phyloP scores from a whole-genome alignment of 2,113 vertebrate genomes.

The Peromyscus leucopus region DNA sequence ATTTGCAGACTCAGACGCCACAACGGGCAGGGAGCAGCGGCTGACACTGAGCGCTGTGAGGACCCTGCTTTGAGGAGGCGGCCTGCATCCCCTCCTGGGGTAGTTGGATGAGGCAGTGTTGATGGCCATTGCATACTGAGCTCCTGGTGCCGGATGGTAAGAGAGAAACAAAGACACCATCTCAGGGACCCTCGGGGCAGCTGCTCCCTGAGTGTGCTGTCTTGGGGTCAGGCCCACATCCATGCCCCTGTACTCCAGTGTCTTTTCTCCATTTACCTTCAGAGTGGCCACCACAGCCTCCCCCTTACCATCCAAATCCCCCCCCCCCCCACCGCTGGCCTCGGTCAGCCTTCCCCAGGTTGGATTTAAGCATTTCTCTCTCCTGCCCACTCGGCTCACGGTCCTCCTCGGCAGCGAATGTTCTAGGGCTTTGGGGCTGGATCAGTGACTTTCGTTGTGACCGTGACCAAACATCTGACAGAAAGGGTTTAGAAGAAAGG shows the following conservation, averaged over 20 bases:
- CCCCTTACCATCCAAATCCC: not conserved
- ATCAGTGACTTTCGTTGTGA: not conserved
- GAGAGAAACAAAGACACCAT: fast-evolving
- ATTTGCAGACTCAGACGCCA: fast-evolving
- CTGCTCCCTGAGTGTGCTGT: fast-evolving
- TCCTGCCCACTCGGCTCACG: not conserved
- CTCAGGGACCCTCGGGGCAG: fast-evolving
- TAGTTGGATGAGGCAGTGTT: fast-evolving
- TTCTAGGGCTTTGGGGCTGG: fast-evolving
- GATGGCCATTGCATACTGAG: fast-evolving
- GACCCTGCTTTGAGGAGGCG: not conserved
- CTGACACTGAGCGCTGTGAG: not conserved
- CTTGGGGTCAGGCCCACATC: not conserved
- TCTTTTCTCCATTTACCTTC: not conserved
- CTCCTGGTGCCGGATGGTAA: not conserved
- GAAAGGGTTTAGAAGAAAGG: not conserved
- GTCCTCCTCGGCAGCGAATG: fast-evolving
- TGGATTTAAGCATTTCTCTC: fast-evolving
- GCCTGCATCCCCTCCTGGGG: fast-evolving
- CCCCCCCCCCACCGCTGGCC: not conserved
- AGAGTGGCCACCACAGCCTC: not conserved
- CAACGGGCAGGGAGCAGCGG: not conserved
- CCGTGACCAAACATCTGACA: not conserved
- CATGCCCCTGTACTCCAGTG: fast-evolving
- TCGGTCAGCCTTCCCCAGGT: not conserved